phyloP scores from a whole-genome alignment of 2,113 vertebrate genomes.

The Nasalis larvatus region DNA sequence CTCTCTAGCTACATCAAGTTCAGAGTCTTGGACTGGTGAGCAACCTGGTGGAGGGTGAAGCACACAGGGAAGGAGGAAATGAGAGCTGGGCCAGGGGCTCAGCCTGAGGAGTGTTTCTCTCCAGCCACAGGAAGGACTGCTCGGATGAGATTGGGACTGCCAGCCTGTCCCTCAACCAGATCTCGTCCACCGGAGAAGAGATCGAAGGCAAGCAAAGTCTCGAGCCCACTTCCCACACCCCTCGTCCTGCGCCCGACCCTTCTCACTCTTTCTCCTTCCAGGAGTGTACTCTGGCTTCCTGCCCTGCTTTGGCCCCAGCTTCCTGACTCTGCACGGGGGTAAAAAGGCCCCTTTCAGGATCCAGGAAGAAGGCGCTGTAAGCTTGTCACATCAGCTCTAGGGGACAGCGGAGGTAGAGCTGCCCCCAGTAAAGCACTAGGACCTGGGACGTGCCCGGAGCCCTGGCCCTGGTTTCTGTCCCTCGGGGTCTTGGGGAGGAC shows the following conservation, averaged over 20 bases:
- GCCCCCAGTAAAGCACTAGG: not conserved
- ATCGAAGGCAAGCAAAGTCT: constrained; percentile 70
- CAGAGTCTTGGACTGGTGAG: constrained; percentile 80
- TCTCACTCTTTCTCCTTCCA: not conserved
- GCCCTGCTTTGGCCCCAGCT: constrained; percentile 83
- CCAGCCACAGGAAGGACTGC: constrained; percentile 31
- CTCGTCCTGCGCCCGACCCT: fast-evolving
- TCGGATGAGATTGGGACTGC: constrained; percentile 49
- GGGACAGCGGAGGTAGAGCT: not conserved
- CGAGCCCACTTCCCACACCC: fast-evolving
- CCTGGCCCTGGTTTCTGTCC: not conserved
- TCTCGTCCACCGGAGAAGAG: constrained; percentile 71
- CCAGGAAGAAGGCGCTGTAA: constrained; percentile 57
- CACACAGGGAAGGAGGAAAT: not conserved
- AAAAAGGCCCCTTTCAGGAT: constrained; percentile 68
- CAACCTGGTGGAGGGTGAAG: not conserved
- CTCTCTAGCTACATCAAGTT: constrained; percentile 81
- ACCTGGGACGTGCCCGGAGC: not conserved
- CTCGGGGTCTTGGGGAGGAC: not conserved
- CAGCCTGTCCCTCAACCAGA: constrained; percentile 75
- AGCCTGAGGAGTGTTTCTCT: not conserved
- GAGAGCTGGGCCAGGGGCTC: not conserved
- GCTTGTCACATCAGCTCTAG: not conserved
- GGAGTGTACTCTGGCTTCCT: constrained; percentile 74
- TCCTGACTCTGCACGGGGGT: constrained; percentile 78